Base-by-base conservation (phyloP, 23 tunicate species). In the Aplidium turbinatum region DNA sequence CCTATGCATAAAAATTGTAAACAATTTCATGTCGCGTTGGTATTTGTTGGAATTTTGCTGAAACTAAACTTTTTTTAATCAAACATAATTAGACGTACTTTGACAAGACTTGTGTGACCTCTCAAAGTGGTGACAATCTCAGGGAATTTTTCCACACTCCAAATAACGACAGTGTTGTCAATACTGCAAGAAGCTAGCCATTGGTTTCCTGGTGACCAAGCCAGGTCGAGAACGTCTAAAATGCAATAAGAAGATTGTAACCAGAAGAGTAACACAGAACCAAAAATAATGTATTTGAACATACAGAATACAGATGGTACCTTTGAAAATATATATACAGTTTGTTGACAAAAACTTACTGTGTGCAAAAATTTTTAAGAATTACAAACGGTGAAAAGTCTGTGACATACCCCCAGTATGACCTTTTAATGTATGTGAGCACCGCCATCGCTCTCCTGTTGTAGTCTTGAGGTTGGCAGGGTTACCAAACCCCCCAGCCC, bases 321-420 rank as follows among this genome's bases (percentile, higher is more conserved):
- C n/a, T n/a, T n/a, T n/a, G n/a, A n/a, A n/a, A n/a, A n/a, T n/a
- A n/a, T n/a, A n/a, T n/a, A n/a, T n/a, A n/a, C n/a, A n/a, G n/a
- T n/a, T n/a, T n/a, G n/a, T n/a, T n/a, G n/a, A n/a, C n/a, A n/a
- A n/a, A n/a, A n/a, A n/a, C n/a, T n/a, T n/a, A n/a, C n/a, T n/a
- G n/a, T n/a, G n/a, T n/a, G n/a, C n/a, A n/a, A n/a, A n/a, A n/a
- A n/a, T n/a, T n/a, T n/a, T n/a, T n/a, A n/a, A n/a, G n/a, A n/a
- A n/a, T n/a, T n/a, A n/a, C n/a, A n/a, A n/a, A n/a, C n/a, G n/a
- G n/a, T n/a, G n/a, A n/a, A n/a, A n/a, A n/a, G n/a, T n/a, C n/a
- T n/a, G n/a, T n/a, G n/a, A n/a, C n/a, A n/a, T 31, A 83, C 89
- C 97, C 73, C 97, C 97, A 35, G 91, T 91, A 57, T 91, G 97